Conservation (phyloP, 2,113 vertebrate species). For the Drymodes brunneopygia region DNA sequence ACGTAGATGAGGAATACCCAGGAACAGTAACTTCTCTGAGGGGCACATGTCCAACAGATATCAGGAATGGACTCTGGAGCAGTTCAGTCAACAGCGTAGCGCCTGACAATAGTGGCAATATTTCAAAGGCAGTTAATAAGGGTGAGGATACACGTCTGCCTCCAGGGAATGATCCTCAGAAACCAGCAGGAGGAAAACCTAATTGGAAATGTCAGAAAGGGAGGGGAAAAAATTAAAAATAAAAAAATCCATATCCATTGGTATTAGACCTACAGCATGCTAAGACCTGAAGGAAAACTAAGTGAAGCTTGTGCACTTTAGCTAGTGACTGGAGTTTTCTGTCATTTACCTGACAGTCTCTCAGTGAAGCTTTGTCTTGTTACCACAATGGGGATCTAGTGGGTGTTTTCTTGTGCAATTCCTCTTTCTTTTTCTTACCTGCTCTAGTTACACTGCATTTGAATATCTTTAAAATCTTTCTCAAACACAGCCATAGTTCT, state of each 20-base stretch:
- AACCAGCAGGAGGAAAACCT: background rate
- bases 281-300: background rate
- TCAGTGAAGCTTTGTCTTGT: background rate
- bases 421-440: background rate
- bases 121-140: slow-evolving; percentile 34
- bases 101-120: slow-evolving; percentile 1
- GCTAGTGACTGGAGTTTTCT: background rate
- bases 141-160: background rate
- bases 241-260: background rate
- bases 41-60: background rate
- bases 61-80: background rate
- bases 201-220: slow-evolving; percentile 40
- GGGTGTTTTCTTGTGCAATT: background rate
- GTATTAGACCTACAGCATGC: background rate
- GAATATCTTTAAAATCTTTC: background rate
- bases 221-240: background rate
- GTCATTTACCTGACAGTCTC: background rate
- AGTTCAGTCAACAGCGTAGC: background rate
- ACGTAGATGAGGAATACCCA: background rate
- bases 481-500: background rate
- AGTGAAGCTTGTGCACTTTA: background rate
- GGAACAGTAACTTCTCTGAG: background rate
- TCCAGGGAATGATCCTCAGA: slow-evolving; percentile 32
- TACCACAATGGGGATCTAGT: background rate
- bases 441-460: background rate